Percentiles rank a stretch among this genome's conserved stretches.
Evolutionary conservation across 2,797 vertebrate genomes (phyloP).

Genomic region (Lindbergichthys nudifrons): DNA sequence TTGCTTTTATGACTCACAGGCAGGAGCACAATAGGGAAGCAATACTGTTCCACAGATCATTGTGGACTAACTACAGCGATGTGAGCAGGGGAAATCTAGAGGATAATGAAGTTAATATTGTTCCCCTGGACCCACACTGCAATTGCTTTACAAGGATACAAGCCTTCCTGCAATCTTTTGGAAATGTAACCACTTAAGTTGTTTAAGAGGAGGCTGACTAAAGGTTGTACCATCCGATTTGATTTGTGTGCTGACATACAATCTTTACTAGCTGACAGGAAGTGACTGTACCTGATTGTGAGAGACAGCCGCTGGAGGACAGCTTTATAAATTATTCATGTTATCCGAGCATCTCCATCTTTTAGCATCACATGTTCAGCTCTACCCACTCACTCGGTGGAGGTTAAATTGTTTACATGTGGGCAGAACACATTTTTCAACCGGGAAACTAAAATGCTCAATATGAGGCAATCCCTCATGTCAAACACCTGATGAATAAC

Average conservation of each 20-base stretch:
- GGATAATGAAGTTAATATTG: slow-evolving; percentile 55
- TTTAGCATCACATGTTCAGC: too few relatives aligned
- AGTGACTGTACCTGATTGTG: slow-evolving; percentile 11
- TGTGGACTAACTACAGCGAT: slow-evolving; percentile 41
- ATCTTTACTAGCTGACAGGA: slow-evolving; percentile 20
- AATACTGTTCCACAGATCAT: slow-evolving; percentile 36
- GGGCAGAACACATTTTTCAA: background rate
- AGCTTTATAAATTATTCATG: slow-evolving; percentile 9
- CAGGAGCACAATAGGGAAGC: slow-evolving; percentile 44
- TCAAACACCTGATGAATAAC: background rate
- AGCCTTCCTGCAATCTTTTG: slow-evolving; percentile 3
- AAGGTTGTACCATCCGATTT: background rate
- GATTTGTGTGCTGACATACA: slow-evolving; percentile 8
- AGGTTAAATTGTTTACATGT: too few relatives aligned
- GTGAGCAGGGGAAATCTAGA: slow-evolving; percentile 18
- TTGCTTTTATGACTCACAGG: slow-evolving; percentile 55
- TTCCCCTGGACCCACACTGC: slow-evolving; percentile 21
- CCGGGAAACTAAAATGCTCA: background rate
- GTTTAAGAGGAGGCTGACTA: background rate
- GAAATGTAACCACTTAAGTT: slow-evolving; percentile 6
- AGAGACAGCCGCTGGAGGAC: slow-evolving; percentile 27
- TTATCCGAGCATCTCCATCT: background rate
- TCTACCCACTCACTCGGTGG: too few relatives aligned
- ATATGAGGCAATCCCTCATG: background rate
- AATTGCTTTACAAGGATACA: slow-evolving; percentile 15